Evolutionary conservation across 2,113 vertebrate genomes (phyloP).

Genomic region (Orycteropus afer): DNA sequence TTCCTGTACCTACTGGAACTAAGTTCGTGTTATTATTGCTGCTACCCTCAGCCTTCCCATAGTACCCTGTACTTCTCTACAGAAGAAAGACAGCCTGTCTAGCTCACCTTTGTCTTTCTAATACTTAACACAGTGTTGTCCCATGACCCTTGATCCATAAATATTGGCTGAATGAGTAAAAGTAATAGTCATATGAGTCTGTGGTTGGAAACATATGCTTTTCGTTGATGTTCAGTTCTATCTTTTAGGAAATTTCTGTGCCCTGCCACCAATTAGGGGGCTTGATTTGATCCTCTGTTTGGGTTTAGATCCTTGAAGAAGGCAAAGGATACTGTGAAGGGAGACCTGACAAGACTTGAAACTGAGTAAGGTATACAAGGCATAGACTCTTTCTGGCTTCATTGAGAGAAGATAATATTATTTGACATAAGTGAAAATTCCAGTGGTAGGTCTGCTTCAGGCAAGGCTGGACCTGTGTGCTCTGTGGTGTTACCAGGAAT

Average conservation of each 20-base stretch:
- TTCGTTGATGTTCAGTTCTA: neutral
- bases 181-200: neutral
- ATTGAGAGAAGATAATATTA: neutral
- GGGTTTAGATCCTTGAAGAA: neutral
- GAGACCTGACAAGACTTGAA: too few relatives aligned
- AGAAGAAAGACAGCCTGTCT: too few relatives aligned
- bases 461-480: neutral
- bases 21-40: neutral
- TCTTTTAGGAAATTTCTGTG: neutral
- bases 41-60: neutral
- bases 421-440: neutral
- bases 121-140: neutral
- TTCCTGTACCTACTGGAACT: neutral
- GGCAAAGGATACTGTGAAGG: too few relatives aligned
- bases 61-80: neutral
- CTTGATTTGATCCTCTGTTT: constrained; percentile 1
- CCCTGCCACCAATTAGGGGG: neutral
- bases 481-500: neutral
- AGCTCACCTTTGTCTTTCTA: neutral
- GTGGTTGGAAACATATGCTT: neutral
- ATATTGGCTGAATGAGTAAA: neutral
- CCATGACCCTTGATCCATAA: neutral
- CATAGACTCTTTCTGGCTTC: neutral
- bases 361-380: too few relatives aligned
- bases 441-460: neutral